Evolutionary conservation across 2,113 vertebrate genomes (phyloP).

Genomic region (Cyanistes caeruleus): DNA sequence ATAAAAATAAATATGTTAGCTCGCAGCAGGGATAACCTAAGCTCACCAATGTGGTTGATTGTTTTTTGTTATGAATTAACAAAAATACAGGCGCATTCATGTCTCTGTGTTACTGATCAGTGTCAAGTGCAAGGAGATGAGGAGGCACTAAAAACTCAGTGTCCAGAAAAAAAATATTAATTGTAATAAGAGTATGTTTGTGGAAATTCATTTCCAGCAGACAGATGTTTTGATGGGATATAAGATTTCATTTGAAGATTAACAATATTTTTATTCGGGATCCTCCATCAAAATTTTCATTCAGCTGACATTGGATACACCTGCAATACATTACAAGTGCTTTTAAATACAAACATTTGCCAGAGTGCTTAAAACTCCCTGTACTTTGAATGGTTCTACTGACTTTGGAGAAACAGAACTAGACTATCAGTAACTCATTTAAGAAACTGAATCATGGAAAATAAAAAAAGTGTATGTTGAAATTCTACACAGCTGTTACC

Average conservation of each 20-base stretch:
- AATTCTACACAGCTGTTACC: slow-evolving; percentile 30
- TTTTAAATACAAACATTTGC: slow-evolving; percentile 6
- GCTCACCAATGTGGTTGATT: background rate
- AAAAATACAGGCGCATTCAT: background rate
- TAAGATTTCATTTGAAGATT: background rate
- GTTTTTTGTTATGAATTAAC: slow-evolving; percentile 4
- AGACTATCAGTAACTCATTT: slow-evolving; percentile 29
- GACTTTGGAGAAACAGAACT: background rate
- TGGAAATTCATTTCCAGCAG: background rate
- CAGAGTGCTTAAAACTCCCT: background rate
- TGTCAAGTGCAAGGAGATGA: background rate
- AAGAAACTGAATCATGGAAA: background rate
- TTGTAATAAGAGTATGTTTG: background rate
- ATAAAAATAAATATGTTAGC: slow-evolving; percentile 64
- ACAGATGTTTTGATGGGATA: background rate
- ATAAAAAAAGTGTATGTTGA: background rate
- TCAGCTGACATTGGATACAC: background rate
- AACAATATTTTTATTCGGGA: background rate
- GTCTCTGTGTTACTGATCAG: background rate
- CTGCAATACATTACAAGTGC: slow-evolving; percentile 26
- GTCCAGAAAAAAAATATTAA: background rate
- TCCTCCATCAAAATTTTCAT: slow-evolving; percentile 7
- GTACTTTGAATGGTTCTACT: background rate
- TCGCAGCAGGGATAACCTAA: slow-evolving; percentile 5
- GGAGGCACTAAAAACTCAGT: background rate